Percentiles rank a stretch among this genome's conserved stretches.
Evolutionary conservation across 1,140 invertebrate species (phyloP).

Genomic region (Drosophila athabasca): DNA sequence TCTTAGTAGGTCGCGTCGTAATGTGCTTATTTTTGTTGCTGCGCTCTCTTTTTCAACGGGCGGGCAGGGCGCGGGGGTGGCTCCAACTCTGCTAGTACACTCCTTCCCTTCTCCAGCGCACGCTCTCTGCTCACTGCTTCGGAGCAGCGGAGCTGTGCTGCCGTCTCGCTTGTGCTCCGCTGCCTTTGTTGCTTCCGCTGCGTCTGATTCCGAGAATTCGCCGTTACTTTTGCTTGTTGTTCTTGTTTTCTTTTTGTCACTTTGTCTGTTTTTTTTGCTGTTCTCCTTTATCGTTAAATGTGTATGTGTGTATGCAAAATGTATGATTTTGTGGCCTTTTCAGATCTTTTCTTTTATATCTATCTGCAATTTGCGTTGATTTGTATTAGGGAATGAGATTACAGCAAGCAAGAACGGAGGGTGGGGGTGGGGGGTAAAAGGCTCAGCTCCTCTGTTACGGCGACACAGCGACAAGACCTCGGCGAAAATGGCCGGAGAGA

Average conservation of each 20-base stretch:
- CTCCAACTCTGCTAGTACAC: conserved; percentile 7
- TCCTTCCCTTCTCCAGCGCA: conserved; percentile 10
- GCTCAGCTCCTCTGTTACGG: not conserved
- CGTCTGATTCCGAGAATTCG: conserved; percentile 23
- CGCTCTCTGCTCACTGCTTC: not conserved
- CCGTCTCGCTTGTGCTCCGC: conserved; percentile 42
- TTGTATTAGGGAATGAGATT: conserved; percentile 18
- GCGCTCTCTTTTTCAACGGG: conserved; percentile 31
- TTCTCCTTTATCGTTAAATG: not conserved
- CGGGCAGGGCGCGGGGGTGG: conserved; percentile 2
- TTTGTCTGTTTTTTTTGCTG: not conserved
- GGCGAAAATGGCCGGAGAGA: conserved; percentile 33
- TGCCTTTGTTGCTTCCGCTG: conserved; percentile 38
- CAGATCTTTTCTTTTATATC: not conserved
- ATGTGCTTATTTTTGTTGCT: conserved; percentile 45
- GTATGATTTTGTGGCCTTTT: not conserved
- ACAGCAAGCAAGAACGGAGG: conserved; percentile 32
- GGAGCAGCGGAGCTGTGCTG: conserved; percentile 52
- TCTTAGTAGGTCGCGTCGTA: conserved; percentile 72
- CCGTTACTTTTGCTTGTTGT: conserved; percentile 37
- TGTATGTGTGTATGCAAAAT: too few species aligned
- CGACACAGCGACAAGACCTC: conserved; percentile 19
- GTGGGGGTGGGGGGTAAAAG: too few species aligned
- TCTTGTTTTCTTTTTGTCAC: conserved; percentile 24
- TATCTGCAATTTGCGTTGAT: conserved; percentile 19